These are phyloP conservation scores for Pantala flavescens DNA, from an alignment of 1,140 invertebrate genomes.

Conservation along the genomic window DNA sequence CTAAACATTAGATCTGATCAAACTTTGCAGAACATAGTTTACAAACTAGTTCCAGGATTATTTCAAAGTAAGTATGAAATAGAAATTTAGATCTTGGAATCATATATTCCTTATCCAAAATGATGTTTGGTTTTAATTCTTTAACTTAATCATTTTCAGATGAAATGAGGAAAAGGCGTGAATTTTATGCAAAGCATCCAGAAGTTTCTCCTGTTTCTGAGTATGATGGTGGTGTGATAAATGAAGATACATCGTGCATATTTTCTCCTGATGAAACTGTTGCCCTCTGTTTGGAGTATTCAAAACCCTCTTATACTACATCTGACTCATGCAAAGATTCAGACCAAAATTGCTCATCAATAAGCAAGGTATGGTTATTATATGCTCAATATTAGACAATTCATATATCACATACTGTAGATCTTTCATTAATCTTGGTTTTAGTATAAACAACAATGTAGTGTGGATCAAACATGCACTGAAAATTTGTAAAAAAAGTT, in stretches of 20 bases:
- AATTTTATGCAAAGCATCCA: constrained; percentile 72
- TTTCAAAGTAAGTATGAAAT: constrained; percentile 41
- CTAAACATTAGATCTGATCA: constrained; percentile 36
- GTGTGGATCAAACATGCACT: no score
- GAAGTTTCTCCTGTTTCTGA: constrained; percentile 28
- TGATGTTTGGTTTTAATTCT: not conserved
- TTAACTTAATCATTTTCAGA: constrained; percentile 29
- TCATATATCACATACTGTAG: not conserved
- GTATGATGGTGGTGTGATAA: not conserved
- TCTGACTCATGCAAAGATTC: not conserved
- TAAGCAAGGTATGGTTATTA: not conserved
- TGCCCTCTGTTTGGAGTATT: not conserved
- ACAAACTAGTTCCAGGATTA: constrained; percentile 54
- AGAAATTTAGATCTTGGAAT: not conserved
- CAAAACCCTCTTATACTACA: not conserved
- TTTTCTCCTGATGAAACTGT: not conserved
- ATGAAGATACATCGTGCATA: not conserved
- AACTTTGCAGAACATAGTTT: constrained; percentile 53
- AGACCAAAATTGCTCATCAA: not conserved
- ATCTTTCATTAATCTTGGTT: no score
- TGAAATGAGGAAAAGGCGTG: constrained; percentile 76
- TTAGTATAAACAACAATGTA: no score
- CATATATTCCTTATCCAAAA: not conserved
- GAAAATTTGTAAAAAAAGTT: no score
- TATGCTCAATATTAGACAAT: not conserved